A percentile compares a stretch with the other conserved stretches of the same genome.
phyloP scores from a whole-genome alignment of 2,113 vertebrate genomes.

The Archilochus colubris region DNA sequence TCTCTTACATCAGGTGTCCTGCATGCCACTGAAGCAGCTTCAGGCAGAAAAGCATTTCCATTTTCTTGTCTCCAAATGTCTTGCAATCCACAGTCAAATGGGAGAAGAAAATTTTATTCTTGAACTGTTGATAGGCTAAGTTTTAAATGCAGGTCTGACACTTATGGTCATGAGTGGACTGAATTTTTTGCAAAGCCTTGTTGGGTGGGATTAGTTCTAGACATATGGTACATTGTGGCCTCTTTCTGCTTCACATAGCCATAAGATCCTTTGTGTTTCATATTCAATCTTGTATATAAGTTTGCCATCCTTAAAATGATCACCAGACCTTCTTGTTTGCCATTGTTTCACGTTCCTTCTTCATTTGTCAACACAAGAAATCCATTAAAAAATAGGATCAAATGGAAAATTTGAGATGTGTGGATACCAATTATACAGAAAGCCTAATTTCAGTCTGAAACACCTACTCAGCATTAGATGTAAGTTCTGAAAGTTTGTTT shows the following conservation, averaged over 20 bases:
- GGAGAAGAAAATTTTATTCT: neutral
- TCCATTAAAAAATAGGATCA: neutral
- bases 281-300: neutral
- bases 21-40: rapidly evolving
- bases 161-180: neutral
- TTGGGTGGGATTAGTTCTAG: neutral
- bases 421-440: neutral
- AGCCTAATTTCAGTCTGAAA: neutral
- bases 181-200: neutral
- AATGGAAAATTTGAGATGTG: neutral
- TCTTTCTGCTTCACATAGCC: neutral
- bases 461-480: neutral
- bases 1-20: rapidly evolving
- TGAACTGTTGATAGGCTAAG: neutral
- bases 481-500: neutral
- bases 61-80: neutral
- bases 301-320: neutral
- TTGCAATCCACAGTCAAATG: neutral
- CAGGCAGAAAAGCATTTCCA: neutral
- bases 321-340: neutral
- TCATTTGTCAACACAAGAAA: neutral
- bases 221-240: rapidly evolving
- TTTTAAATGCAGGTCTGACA: neutral
- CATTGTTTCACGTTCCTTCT: neutral
- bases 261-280: neutral